Evolutionary conservation across 2,888 invertebrate species (phyloP).

Genomic region (Dorcus hopei): DNA sequence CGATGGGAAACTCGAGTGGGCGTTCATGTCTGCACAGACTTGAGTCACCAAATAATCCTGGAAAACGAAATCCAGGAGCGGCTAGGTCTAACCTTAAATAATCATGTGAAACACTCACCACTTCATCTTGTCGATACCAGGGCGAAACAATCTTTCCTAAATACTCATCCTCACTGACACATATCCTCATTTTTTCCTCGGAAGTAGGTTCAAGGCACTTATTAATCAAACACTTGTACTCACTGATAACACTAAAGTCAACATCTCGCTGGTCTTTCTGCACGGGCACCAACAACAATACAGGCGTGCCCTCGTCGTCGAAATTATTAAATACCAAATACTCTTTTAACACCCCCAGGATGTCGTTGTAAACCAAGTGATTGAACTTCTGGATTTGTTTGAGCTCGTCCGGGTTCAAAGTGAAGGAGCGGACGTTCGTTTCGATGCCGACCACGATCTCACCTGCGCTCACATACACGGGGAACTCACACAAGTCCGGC

Average conservation of each 20-base stretch:
- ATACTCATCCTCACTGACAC: slow-evolving; percentile 61
- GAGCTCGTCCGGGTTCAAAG: slow-evolving; percentile 53
- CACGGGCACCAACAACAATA: slow-evolving; percentile 32
- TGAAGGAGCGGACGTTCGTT: slow-evolving; percentile 51
- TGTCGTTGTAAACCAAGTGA: slow-evolving; percentile 67
- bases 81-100: too few species aligned
- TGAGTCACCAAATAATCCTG: slow-evolving; percentile 66
- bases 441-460: slow-evolving; percentile 54
- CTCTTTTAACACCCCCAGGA: slow-evolving; percentile 62
- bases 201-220: slow-evolving; percentile 47
- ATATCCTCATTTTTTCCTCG: slow-evolving; percentile 52
- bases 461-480: slow-evolving; percentile 70
- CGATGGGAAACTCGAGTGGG: slow-evolving; percentile 65
- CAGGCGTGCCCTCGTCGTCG: slow-evolving; percentile 45
- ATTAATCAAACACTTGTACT: slow-evolving; percentile 49
- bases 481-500: slow-evolving; percentile 65
- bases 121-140: slow-evolving; percentile 67
- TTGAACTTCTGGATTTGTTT: slow-evolving; percentile 63
- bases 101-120: slow-evolving; percentile 36
- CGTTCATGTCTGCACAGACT: slow-evolving; percentile 64
- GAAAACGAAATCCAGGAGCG: not conserved
- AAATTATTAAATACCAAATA: slow-evolving; percentile 57
- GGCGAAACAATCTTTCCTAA: slow-evolving; percentile 77
- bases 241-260: slow-evolving; percentile 59
- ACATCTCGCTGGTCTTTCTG: slow-evolving; percentile 46